Percentiles rank a stretch among this genome's conserved stretches.
Conservation (phyloP, 2,797 vertebrate species). For the Malacoraja senta region DNA sequence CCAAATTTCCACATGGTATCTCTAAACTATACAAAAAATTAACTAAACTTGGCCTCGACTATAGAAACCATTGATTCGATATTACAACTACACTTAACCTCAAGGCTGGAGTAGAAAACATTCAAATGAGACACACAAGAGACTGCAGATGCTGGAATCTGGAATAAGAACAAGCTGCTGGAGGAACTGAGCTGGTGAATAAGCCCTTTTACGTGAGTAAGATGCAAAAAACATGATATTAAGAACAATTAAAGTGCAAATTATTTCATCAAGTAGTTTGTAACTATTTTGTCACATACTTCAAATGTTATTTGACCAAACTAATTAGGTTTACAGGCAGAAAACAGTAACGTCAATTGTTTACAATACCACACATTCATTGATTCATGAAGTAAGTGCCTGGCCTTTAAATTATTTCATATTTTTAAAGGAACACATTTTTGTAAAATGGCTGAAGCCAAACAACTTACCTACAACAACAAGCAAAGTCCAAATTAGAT, state of each 20-base stretch:
- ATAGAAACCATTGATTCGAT: too few species aligned
- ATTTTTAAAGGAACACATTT: not conserved
- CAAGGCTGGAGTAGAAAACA: too few species aligned
- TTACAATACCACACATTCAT: not conserved
- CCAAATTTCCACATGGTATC: too few species aligned
- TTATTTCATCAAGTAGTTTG: not conserved
- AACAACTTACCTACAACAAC: conserved; percentile 90
- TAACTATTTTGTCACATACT: not conserved
- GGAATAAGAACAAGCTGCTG: too few species aligned
- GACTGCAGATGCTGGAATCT: too few species aligned
- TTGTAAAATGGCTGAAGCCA: not conserved
- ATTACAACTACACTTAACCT: too few species aligned
- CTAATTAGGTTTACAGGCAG: not conserved
- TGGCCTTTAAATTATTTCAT: not conserved
- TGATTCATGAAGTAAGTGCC: not conserved
- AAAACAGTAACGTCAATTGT: not conserved
- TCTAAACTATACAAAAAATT: too few species aligned
- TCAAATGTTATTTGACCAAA: not conserved
- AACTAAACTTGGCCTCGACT: too few species aligned
- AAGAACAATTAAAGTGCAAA: not conserved
- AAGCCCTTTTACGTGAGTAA: not conserved
- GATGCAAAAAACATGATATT: not conserved
- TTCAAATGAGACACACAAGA: too few species aligned
- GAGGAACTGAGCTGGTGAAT: not conserved
- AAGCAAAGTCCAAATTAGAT: conserved; percentile 92